Evolutionary conservation across 2,113 vertebrate genomes (phyloP).

Genomic region (Myrmophylax atrothorax): DNA sequence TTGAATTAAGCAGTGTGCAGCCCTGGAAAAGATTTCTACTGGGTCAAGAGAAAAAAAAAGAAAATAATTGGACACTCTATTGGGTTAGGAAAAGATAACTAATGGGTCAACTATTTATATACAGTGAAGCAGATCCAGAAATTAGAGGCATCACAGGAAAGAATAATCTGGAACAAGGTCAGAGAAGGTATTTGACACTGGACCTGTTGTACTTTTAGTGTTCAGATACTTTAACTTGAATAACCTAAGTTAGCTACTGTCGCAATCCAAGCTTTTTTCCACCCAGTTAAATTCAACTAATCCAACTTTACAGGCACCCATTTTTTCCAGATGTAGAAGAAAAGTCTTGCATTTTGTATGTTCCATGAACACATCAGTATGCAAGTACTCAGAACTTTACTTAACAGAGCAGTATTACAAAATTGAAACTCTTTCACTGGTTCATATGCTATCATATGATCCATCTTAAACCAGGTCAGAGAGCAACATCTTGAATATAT

Average conservation of each 20-base stretch:
- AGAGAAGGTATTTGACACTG: background rate
- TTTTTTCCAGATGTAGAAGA: background rate
- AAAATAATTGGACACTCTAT: background rate
- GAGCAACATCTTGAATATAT: background rate
- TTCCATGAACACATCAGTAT: background rate
- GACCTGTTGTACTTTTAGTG: background rate
- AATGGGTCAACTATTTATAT: background rate
- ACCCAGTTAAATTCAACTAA: background rate
- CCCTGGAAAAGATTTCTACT: background rate
- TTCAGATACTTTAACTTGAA: background rate
- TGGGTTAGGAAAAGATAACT: conserved; percentile 3
- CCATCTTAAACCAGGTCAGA: background rate
- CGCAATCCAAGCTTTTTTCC: background rate
- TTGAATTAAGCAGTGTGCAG: background rate
- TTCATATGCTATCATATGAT: background rate
- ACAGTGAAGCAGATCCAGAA: background rate
- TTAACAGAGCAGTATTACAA: background rate
- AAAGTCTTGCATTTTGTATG: background rate
- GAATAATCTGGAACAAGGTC: background rate
- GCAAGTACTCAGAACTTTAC: background rate
- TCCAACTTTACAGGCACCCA: background rate
- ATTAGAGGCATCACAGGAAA: background rate
- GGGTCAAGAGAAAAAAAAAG: background rate
- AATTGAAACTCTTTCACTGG: background rate
- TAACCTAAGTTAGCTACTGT: background rate